Conservation (phyloP, 2,797 vertebrate genomes). For the Sebastes elongatus region DNA sequence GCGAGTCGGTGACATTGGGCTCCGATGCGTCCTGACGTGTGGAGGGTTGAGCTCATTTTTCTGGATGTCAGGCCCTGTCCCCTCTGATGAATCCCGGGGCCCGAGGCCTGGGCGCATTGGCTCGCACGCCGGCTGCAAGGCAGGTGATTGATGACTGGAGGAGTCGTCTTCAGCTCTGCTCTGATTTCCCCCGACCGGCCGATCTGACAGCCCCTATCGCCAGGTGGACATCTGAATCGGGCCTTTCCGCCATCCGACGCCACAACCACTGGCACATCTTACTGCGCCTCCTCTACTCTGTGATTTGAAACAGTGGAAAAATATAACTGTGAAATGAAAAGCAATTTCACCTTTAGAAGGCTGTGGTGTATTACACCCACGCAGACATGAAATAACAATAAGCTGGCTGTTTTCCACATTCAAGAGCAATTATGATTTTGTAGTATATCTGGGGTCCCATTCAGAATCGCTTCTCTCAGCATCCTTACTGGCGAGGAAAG, state of each 20-base stretch:
- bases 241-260: conserved; percentile 13
- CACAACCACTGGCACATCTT: conserved; percentile 16
- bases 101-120: conserved; percentile 59
- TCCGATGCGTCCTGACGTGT: conserved; percentile 53
- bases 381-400: conserved; percentile 31
- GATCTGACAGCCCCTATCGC: conserved; percentile 63
- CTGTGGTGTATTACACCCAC: conserved; percentile 32
- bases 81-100: conserved; percentile 72
- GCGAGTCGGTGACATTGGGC: conserved; percentile 65
- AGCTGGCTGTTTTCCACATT: conserved; percentile 52
- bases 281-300: neutral
- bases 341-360: conserved; percentile 6
- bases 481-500: conserved; percentile 21
- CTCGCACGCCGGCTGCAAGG: conserved; percentile 35
- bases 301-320: neutral
- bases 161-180: conserved; percentile 65
- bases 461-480: conserved; percentile 55
- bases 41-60: conserved; percentile 73
- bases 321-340: neutral
- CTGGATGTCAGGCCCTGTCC: conserved; percentile 73
- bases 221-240: conserved; percentile 56
- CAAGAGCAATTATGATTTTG: conserved; percentile 44
- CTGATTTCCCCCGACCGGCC: conserved; percentile 68
- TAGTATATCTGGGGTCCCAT: conserved; percentile 48
- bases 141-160: conserved; percentile 78